These are phyloP conservation scores for Zhuqinia jingwanae DNA, from an alignment of 2,888 invertebrate species.

Conservation along the genomic window DNA sequence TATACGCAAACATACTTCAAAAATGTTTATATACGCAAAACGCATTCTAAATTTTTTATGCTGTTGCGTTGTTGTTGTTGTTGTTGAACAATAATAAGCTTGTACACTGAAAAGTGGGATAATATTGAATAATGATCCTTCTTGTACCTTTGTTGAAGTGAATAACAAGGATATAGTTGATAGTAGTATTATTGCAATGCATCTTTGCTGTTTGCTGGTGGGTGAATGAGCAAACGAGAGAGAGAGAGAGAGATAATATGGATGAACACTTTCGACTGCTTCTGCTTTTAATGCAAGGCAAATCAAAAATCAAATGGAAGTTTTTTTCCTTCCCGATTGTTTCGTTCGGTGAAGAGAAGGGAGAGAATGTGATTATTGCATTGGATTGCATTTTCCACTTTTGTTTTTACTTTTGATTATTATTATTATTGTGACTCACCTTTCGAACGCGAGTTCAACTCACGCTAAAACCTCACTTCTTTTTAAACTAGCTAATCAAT, in stretches of 20 bases:
- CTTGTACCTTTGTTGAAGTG: slow-evolving; percentile 5
- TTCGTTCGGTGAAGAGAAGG: slow-evolving; percentile 5
- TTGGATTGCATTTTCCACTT: slow-evolving; percentile 9
- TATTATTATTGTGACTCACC: slow-evolving; percentile 55
- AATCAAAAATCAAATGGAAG: neutral
- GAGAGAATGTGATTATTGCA: slow-evolving; percentile 16
- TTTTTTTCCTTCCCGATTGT: slow-evolving; percentile 42
- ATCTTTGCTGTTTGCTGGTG: slow-evolving; percentile 7
- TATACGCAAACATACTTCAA: too few species aligned
- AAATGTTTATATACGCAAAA: too few species aligned
- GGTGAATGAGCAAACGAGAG: slow-evolving; percentile 56
- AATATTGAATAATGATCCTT: slow-evolving; percentile 45
- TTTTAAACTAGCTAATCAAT: neutral
- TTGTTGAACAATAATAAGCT: neutral
- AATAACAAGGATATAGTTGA: slow-evolving; percentile 44
- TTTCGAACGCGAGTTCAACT: slow-evolving; percentile 33
- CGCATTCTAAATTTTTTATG: too few species aligned
- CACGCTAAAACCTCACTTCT: neutral
- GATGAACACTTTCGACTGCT: too few species aligned
- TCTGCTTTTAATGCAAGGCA: slow-evolving; percentile 53
- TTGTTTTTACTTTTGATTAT: slow-evolving; percentile 63
- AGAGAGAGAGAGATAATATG: slow-evolving; percentile 47
- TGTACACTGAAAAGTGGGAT: slow-evolving; percentile 18
- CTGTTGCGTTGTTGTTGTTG: neutral
- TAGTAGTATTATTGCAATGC: neutral